Percentiles rank a stretch among this genome's conserved stretches.
These are phyloP conservation scores for Orthonyx spaldingii DNA, from an alignment of 2,113 vertebrate genomes.

Conservation along the genomic window DNA sequence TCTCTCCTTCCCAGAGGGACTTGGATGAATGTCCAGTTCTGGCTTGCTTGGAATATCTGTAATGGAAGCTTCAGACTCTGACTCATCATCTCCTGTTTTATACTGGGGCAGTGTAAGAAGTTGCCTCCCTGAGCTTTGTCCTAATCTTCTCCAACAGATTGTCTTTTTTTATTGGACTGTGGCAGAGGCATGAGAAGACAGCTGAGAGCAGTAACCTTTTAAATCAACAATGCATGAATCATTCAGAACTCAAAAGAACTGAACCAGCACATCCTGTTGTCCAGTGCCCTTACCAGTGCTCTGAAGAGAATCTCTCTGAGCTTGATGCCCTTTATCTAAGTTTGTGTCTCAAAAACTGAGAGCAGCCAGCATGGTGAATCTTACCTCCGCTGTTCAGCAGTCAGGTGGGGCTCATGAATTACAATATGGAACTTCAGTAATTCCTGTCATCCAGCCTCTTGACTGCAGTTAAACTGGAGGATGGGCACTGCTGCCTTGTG, in stretches of 20 bases:
- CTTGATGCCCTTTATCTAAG: not conserved
- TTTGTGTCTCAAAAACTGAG: not conserved
- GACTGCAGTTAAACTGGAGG: not conserved
- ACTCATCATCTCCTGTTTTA: conserved; percentile 10
- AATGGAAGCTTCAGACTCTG: not conserved
- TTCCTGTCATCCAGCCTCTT: not conserved
- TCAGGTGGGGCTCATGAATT: not conserved
- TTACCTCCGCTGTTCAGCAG: not conserved
- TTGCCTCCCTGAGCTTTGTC: not conserved
- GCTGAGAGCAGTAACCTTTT: not conserved
- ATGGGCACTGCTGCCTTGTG: not conserved
- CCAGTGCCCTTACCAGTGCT: not conserved
- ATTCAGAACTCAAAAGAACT: not conserved
- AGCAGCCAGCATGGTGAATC: not conserved
- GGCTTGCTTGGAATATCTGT: not conserved
- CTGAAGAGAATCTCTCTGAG: not conserved
- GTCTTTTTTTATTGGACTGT: not conserved
- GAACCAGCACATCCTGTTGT: not conserved
- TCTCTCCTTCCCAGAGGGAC: not conserved
- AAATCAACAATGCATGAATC: not conserved
- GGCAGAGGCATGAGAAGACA: not conserved
- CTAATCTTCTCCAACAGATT: not conserved
- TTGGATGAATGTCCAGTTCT: not conserved
- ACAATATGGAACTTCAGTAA: not conserved
- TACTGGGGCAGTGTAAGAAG: not conserved